Base-by-base conservation (phyloP, 2,113 vertebrate genomes). In the Thermophis baileyi region DNA sequence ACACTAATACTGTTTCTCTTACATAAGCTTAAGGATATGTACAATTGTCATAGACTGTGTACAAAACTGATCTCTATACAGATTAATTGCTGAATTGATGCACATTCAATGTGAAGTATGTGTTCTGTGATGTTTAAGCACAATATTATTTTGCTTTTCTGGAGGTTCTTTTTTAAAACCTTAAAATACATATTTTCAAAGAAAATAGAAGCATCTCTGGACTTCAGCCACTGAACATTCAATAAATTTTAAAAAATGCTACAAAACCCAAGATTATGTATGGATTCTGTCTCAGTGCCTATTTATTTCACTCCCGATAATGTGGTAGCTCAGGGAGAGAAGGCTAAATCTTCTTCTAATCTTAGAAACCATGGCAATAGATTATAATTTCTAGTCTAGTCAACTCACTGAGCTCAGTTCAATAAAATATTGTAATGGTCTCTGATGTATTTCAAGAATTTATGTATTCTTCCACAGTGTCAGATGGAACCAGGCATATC, bases 261-360 rank as follows among this genome's bases (percentile, higher is more conserved):
- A 55, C 53, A 86, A 8, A 60, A 3, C 35, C 25, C n/a, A 55
- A 55, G 44, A 85, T 85, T 89, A 89, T 85, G 24, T 89, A 92
- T 89, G 44, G 27, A 24, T 25, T 89, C 44, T 57, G 20, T 57
- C 87, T 85, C 88, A 25, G 1, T 85, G 44, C 35, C 88, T 85
- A 89, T 85, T 90, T 63, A 87, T 90, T 93, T 93, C 57, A 69
- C 81, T 50, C 53, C 74, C 27, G 51, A 53, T 55, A 93, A 93
- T 40, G 49, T 47, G n/a, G 87, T 69, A 90, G 49, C 47, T 87
- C 55, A 69, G 69, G 49, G n/a, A 22, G 6, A 44, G 54, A 22
- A 88, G 20, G 24, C 10, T 90, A 90, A 53, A 93, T 90, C 85
- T 54, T 93, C 89, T 11, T 69, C 16, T 57, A 69, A 63, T 51